Evolutionary conservation across 2,888 invertebrate species (phyloP).

Genomic region (Euspilapteryx auroguttella): DNA sequence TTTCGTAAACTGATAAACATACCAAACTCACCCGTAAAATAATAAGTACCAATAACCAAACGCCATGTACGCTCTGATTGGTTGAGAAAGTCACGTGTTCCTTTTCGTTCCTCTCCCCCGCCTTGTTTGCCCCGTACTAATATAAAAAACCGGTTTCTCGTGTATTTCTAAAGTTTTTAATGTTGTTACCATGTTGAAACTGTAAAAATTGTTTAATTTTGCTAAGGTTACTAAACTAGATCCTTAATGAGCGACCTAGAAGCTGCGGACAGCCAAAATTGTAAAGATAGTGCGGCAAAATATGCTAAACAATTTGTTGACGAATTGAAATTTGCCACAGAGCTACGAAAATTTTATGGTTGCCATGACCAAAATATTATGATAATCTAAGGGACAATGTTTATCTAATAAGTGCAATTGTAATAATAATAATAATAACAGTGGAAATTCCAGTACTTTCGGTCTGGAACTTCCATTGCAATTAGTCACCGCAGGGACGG

Average conservation of each 20-base stretch:
- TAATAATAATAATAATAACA: no score
- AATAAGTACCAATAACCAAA: constrained; percentile 6
- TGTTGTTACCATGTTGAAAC: no score
- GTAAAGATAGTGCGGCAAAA: constrained; percentile 5
- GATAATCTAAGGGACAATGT: no score
- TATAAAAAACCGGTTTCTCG: constrained; percentile 4
- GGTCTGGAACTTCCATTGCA: no score
- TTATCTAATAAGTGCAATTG: no score
- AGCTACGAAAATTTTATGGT: constrained; percentile 2
- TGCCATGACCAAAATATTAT: constrained; percentile 2
- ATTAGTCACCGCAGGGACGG: no score
- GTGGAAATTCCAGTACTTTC: no score
- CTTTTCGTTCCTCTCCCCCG: constrained; percentile 5
- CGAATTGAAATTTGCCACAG: no score
- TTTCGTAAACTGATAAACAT: no score
- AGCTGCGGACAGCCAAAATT: constrained; percentile 5
- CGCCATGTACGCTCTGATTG: constrained; percentile 5
- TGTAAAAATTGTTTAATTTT: constrained; percentile 2
- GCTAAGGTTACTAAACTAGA: constrained; percentile 1
- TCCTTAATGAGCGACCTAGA: constrained; percentile 5
- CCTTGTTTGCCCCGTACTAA: constrained; percentile 5
- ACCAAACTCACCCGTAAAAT: no score
- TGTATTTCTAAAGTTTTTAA: constrained; percentile 3
- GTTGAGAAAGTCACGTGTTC: no score
- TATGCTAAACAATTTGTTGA: neutral